Conservation (phyloP, 2,797 vertebrate species). For the Sebastes aleutianus region DNA sequence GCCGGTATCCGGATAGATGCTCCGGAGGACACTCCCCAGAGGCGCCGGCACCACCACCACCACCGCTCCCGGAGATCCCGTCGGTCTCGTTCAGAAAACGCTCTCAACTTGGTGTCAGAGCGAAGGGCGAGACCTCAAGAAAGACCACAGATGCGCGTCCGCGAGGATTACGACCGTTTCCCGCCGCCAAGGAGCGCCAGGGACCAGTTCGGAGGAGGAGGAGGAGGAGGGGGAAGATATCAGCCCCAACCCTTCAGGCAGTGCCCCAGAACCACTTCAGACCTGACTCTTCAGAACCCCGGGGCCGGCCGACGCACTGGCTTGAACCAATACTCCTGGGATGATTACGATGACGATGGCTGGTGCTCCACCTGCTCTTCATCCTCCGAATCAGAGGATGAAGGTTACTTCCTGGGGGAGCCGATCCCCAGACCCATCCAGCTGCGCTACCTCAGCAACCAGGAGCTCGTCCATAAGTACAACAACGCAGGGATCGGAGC, state of each 20-base stretch:
- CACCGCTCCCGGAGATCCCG: slow-evolving; percentile 89
- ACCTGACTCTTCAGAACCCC: slow-evolving; percentile 95
- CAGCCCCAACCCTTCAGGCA: slow-evolving; percentile 88
- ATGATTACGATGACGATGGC: slow-evolving; percentile 88
- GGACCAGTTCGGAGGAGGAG: slow-evolving; percentile 81
- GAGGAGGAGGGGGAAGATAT: slow-evolving; percentile 69
- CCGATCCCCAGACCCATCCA: slow-evolving; percentile 94
- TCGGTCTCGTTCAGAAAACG: slow-evolving; percentile 95
- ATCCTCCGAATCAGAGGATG: slow-evolving; percentile 97
- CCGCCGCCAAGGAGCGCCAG: slow-evolving; percentile 85
- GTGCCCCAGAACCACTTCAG: slow-evolving; percentile 96
- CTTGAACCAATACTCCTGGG: slow-evolving; percentile 89
- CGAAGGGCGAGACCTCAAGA: slow-evolving; percentile 86
- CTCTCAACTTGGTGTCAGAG: slow-evolving; percentile 92
- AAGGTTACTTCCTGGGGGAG: slow-evolving; percentile 98
- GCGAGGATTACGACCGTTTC: slow-evolving; percentile 94
- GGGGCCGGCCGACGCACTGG: slow-evolving; percentile 81
- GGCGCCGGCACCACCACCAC: slow-evolving; percentile 84
- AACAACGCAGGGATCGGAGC: slow-evolving; percentile 79
- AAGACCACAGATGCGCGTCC: slow-evolving; percentile 83
- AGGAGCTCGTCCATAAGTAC: slow-evolving; percentile 95
- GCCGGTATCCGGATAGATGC: slow-evolving; percentile 67
- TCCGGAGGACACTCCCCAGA: slow-evolving; percentile 84
- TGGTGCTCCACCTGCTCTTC: slow-evolving; percentile 99
- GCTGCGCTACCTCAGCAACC: slow-evolving; percentile 92